Evolutionary conservation across 2,797 vertebrate species (phyloP).

Genomic region (Parotocinclus haroldoi): DNA sequence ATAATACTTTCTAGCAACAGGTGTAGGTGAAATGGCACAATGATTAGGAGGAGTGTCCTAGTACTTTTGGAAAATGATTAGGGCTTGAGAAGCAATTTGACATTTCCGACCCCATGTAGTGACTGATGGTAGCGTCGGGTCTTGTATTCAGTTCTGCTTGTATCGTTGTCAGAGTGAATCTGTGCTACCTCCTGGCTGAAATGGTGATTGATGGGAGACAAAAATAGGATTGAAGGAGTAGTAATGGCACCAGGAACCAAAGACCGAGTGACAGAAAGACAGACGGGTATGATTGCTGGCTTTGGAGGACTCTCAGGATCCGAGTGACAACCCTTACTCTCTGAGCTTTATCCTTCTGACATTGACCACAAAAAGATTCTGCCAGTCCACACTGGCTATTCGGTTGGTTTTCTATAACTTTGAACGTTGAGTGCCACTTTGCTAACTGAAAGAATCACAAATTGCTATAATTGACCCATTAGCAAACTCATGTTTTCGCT

Average conservation of each 20-base stretch:
- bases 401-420: constrained; percentile 42
- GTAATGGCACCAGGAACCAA: constrained; percentile 39
- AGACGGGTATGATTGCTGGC: constrained; percentile 29
- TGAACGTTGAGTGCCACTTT: constrained; percentile 39
- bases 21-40: background rate
- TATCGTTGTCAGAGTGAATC: constrained; percentile 34
- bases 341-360: constrained; percentile 18
- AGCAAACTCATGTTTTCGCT: constrained; percentile 12
- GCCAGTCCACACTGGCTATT: constrained; percentile 26
- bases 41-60: too few relatives aligned
- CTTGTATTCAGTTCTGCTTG: constrained; percentile 5
- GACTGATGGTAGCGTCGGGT: constrained; percentile 10
- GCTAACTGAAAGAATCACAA: constrained; percentile 33
- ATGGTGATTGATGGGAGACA: constrained; percentile 40
- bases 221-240: constrained; percentile 46
- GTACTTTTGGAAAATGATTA: too few relatives aligned
- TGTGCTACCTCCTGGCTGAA: constrained; percentile 21
- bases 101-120: constrained; percentile 5
- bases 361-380: constrained; percentile 27
- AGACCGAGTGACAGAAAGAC: constrained; percentile 35
- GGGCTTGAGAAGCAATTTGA: background rate
- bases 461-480: constrained; percentile 48
- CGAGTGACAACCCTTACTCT: background rate
- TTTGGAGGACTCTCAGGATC: constrained; percentile 14
- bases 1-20: too few relatives aligned